Evolutionary conservation across 2,797 vertebrate genomes (phyloP).

Genomic region (Triplophysa bombifrons): DNA sequence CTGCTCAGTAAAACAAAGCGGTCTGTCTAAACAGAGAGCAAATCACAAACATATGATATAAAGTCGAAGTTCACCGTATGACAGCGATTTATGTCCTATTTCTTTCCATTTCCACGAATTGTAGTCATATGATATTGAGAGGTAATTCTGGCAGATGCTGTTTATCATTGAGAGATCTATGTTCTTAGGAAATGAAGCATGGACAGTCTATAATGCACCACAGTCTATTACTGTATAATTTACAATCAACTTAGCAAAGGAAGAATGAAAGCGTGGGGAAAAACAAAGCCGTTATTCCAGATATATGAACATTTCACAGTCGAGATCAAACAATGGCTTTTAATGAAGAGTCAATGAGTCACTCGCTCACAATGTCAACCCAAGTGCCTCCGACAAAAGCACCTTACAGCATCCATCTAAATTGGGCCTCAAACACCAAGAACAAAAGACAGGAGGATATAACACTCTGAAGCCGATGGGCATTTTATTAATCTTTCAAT

Average conservation of each 20-base stretch:
- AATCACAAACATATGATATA: conserved; percentile 8
- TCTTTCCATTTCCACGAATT: conserved; percentile 10
- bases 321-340: conserved; percentile 41
- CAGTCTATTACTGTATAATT: conserved; percentile 30
- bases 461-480: conserved; percentile 24
- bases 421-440: conserved; percentile 10
- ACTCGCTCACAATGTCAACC: not conserved
- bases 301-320: conserved; percentile 13
- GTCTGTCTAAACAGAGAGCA: conserved; percentile 7
- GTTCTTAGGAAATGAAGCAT: conserved; percentile 39
- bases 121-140: conserved; percentile 31
- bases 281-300: conserved; percentile 16
- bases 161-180: conserved; percentile 32
- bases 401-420: conserved; percentile 7
- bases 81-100: conserved; percentile 13
- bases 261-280: not conserved
- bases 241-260: conserved; percentile 28
- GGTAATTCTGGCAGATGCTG: conserved; percentile 24
- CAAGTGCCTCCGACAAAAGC: conserved; percentile 4
- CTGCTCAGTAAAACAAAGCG: conserved; percentile 26
- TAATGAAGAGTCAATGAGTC: conserved; percentile 41
- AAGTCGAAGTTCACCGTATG: conserved; percentile 10
- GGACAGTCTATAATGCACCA: conserved; percentile 27
- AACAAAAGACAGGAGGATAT: conserved; percentile 18
- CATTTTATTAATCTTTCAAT: conserved; percentile 35